Percentiles rank a stretch among this genome's conserved stretches.
Conservation (phyloP, 2,797 vertebrate species). For the Sebastes alutus region DNA sequence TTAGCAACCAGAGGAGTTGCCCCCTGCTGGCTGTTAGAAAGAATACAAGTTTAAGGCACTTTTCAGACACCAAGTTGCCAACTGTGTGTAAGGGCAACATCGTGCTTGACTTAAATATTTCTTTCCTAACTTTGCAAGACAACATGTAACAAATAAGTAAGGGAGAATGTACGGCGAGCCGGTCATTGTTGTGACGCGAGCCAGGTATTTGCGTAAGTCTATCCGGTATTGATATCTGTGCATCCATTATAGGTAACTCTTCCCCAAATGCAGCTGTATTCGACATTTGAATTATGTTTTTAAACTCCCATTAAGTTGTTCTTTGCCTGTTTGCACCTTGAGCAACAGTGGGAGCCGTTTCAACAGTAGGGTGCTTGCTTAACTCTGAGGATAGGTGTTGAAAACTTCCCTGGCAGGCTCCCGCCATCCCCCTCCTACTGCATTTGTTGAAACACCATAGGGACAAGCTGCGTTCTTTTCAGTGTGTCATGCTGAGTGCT, state of each 20-base stretch:
- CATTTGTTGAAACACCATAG: slow-evolving; percentile 59
- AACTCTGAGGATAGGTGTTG: slow-evolving; percentile 42
- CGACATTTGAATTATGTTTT: not conserved
- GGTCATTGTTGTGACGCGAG: too few relatives aligned
- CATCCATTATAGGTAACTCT: not conserved
- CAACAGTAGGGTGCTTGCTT: slow-evolving; percentile 23
- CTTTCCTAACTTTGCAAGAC: too few relatives aligned
- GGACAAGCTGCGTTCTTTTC: slow-evolving; percentile 55
- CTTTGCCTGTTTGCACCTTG: slow-evolving; percentile 23
- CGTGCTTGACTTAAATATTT: too few relatives aligned
- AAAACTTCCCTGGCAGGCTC: slow-evolving; percentile 52
- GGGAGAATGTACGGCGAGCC: too few relatives aligned
- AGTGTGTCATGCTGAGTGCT: slow-evolving; percentile 56
- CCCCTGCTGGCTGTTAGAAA: too few relatives aligned
- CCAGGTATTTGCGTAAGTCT: too few relatives aligned
- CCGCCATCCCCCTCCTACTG: slow-evolving; percentile 28
- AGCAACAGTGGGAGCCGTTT: slow-evolving; percentile 16
- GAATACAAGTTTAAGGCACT: too few relatives aligned
- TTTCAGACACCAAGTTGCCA: too few relatives aligned
- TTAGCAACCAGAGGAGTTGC: too few relatives aligned
- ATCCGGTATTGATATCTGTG: not conserved
- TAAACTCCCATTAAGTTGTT: not conserved
- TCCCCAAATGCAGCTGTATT: not conserved
- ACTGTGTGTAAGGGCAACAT: too few relatives aligned
- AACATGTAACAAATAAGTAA: too few relatives aligned